phyloP scores from a whole-genome alignment of 2,797 vertebrate genomes.

The Florisuga fusca region DNA sequence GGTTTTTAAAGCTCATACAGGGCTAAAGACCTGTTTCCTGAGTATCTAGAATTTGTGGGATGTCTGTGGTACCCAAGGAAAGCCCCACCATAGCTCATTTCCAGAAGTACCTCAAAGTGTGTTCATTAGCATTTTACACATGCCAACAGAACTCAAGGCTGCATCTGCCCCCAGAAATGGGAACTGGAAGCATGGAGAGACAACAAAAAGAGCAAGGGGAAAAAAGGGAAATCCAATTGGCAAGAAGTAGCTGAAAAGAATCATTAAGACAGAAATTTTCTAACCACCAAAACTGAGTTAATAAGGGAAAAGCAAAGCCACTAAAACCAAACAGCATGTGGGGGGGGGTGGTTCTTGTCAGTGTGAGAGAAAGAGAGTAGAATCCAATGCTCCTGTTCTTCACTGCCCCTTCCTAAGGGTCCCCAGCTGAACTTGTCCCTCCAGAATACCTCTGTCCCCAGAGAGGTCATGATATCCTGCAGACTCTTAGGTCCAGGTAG shows the following conservation, averaged over 20 bases:
- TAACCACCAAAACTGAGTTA: neutral
- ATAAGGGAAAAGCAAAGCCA: neutral
- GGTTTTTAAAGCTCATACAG: neutral
- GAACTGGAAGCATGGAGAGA: neutral
- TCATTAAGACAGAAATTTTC: neutral
- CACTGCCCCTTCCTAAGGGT: neutral
- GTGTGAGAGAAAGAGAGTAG: neutral
- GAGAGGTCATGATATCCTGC: slow-evolving; percentile 22
- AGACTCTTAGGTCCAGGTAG: neutral
- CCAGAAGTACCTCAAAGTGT: neutral
- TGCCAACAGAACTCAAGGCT: neutral
- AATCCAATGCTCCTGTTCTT: neutral
- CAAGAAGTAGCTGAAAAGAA: neutral
- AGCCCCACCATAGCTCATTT: neutral
- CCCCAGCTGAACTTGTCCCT: neutral
- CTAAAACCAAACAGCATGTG: neutral
- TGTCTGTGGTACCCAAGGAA: neutral
- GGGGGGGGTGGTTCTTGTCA: neutral
- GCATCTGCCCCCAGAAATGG: neutral
- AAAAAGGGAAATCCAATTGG: neutral
- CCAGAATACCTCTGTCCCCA: neutral
- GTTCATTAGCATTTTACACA: neutral
- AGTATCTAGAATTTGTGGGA: neutral
- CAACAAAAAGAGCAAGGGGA: neutral
- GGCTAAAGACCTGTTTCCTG: accelerated